Evolutionary conservation across 1,140 invertebrate species (phyloP).

Genomic region (Brachionus rubens): DNA sequence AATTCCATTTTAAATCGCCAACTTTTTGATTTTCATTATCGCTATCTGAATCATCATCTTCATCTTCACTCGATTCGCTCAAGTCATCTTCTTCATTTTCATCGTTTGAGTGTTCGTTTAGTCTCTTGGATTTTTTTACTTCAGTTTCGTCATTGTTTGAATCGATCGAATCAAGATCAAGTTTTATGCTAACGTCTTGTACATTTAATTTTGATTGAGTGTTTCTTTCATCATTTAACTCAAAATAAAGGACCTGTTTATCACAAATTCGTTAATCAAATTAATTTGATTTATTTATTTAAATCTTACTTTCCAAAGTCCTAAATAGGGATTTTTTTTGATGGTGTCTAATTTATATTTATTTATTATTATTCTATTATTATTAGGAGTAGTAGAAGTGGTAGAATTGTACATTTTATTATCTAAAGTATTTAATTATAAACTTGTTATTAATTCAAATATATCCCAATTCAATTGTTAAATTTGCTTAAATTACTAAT

Average conservation of each 20-base stretch:
- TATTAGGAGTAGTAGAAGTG: no score
- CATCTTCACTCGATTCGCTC: background rate
- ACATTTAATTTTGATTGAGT: background rate
- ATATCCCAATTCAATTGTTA: no score
- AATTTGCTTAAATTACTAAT: no score
- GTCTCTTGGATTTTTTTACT: no score
- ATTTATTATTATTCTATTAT: no score
- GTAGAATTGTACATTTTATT: no score
- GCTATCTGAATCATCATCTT: background rate
- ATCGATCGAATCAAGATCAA: background rate
- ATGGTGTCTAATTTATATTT: background rate
- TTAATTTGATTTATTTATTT: background rate
- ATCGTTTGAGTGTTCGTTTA: no score
- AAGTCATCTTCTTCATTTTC: no score
- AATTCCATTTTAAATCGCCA: background rate
- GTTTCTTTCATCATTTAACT: background rate
- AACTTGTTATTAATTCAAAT: no score
- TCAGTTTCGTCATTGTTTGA: no score
- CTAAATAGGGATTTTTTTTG: background rate
- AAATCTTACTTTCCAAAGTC: slow-evolving; percentile 5
- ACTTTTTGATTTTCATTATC: background rate
- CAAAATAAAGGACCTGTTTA: background rate
- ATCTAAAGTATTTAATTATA: no score
- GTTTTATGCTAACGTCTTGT: background rate
- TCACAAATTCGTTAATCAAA: no score